phyloP scores from a whole-genome alignment of 2,797 vertebrate species.

The Spheniscus humboldti region DNA sequence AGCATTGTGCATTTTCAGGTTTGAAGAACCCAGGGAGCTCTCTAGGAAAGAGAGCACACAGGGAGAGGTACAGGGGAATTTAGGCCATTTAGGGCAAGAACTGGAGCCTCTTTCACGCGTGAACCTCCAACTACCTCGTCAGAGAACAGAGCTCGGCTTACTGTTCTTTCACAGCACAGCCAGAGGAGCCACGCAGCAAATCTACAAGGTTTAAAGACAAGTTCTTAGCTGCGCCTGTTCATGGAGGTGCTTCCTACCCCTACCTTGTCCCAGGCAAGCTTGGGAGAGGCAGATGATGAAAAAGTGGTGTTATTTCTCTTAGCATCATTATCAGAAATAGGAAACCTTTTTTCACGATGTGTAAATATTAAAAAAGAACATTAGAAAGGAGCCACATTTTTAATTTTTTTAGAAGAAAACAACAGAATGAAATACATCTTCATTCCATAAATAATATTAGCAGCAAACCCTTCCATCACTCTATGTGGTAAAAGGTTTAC shows the following conservation, averaged over 20 bases:
- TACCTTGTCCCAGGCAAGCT: neutral
- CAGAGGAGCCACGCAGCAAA: neutral
- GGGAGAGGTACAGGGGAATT: neutral
- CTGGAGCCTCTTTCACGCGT: neutral
- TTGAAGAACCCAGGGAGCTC: neutral
- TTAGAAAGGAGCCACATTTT: constrained; percentile 63
- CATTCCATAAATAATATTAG: constrained; percentile 77
- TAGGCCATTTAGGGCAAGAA: neutral
- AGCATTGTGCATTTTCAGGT: neutral
- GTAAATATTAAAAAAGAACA: neutral
- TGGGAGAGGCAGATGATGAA: neutral
- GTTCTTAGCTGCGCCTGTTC: neutral
- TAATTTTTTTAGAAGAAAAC: constrained; percentile 69
- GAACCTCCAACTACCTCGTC: neutral
- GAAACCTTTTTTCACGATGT: neutral
- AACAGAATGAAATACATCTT: constrained; percentile 67
- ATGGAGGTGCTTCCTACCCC: neutral
- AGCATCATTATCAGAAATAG: neutral
- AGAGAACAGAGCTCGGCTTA: neutral
- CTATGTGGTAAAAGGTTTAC: neutral
- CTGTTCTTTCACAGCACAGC: neutral
- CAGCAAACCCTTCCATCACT: constrained; percentile 69
- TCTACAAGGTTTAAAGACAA: neutral
- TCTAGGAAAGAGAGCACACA: neutral
- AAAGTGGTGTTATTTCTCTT: neutral